Base-by-base conservation (phyloP, 2,113 vertebrate species). In the Tetrao urogallus region DNA sequence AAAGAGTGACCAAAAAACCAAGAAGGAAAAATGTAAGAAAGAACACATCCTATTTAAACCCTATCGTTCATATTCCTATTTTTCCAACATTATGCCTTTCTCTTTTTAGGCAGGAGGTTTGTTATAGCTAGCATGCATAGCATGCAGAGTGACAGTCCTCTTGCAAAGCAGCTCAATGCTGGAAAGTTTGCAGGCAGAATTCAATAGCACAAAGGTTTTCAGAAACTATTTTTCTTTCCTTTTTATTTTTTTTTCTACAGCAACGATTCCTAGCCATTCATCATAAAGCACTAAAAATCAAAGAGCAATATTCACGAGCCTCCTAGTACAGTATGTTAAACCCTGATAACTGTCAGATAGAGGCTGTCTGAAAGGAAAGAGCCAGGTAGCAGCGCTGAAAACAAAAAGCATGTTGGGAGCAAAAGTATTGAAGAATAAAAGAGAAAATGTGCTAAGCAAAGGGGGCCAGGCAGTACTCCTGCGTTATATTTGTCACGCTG, bases 301-400 rank as follows among this genome's bases (percentile, higher is more conserved):
- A 97, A 97, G 96, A 96, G 95, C 96, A 97, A 97, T 96, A 97
- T 97, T 97, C 96, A 96, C 88, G 91, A 97, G 94, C 92, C 94
- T 96, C 94, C 93, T 97, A 91, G 96, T 95, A 96, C 95, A 97
- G 93, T 96, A 86, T 95, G 92, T 97, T 97, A 97, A 97, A 97
- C 92, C 88, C 90, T 91, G 90, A 94, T 96, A 96, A 96, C 96
- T 97, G 97, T 96, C 95, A 97, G 91, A 89, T 95, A 94, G 78
- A 97, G 84, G 32, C 95, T 97, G 91, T 97, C 91, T 95, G 76
- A 83, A 90, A 96, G 38, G 74, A 27, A 89, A 96, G 80, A 95
- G 70, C 77, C 63, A 93, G 90, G 93, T 93, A 94, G 93, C 89
- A 92, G 76, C 66, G 82, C 47, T 84, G 94, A 92, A 96, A 95